phyloP scores from a whole-genome alignment of 2,113 vertebrate genomes.

The Spermophilus dauricus region DNA sequence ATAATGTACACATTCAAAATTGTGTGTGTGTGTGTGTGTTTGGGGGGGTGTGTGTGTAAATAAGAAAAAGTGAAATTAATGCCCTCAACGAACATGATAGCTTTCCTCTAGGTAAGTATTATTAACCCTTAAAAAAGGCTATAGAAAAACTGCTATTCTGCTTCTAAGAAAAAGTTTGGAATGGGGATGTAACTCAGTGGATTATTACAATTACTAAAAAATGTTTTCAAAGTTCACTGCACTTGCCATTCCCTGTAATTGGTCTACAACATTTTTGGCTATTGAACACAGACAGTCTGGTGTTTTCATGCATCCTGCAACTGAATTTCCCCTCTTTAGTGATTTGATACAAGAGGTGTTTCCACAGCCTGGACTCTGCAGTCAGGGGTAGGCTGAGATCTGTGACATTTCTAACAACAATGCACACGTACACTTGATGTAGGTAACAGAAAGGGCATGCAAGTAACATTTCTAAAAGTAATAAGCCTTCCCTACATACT shows the following conservation, averaged over 20 bases:
- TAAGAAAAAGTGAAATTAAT: not conserved
- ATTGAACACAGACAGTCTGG: not conserved
- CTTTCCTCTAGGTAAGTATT: not conserved
- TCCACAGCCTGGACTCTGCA: not conserved
- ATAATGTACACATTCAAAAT: not conserved
- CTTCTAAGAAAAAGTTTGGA: slow-evolving; percentile 37
- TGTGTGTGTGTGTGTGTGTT: too few relatives aligned
- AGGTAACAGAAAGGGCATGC: slow-evolving; percentile 22
- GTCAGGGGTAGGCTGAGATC: not conserved
- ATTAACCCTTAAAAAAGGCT: not conserved
- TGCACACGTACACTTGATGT: not conserved
- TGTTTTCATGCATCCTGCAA: not conserved
- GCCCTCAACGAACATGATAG: not conserved
- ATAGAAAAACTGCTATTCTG: not conserved
- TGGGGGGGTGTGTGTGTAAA: not conserved
- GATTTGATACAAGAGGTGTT: not conserved
- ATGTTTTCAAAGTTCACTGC: not conserved
- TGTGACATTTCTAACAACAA: not conserved
- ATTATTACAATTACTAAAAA: not conserved
- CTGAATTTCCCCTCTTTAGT: not conserved
- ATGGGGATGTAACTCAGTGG: not conserved
- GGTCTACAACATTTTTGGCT: not conserved
- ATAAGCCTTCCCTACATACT: slow-evolving; percentile 75
- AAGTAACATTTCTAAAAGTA: slow-evolving; percentile 58
- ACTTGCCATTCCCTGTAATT: not conserved